Conservation (phyloP, 2,888 invertebrate species). For the Aporophyla nigra region DNA sequence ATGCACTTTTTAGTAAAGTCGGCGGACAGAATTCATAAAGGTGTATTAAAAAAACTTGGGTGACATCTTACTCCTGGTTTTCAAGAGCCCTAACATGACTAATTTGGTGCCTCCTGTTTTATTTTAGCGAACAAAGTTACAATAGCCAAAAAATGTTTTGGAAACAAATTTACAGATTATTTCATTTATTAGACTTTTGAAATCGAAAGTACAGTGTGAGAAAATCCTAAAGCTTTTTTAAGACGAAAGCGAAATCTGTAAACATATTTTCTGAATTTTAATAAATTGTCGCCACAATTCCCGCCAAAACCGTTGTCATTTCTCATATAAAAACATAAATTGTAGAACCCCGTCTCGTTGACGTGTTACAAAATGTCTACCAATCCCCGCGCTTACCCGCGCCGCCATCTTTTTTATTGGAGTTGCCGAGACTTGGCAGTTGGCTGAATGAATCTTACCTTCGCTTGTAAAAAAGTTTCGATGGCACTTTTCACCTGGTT, state of each 20-base stretch:
- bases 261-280: background rate
- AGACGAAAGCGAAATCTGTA: background rate
- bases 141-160: background rate
- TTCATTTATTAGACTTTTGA: background rate
- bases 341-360: conserved; percentile 38
- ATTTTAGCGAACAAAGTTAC: background rate
- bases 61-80: too few species aligned
- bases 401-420: conserved; percentile 59
- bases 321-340: conserved; percentile 46
- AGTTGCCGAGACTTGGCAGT: conserved; percentile 52
- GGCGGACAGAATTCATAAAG: background rate
- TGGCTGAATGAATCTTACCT: conserved; percentile 51
- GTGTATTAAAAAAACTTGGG: too few species aligned
- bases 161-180: background rate
- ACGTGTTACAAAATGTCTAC: conserved; percentile 58
- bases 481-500: conserved; percentile 31
- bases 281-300: background rate
- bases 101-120: background rate
- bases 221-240: background rate
- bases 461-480: conserved; percentile 56
- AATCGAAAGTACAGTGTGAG: background rate
- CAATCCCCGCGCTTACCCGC: conserved; percentile 56
- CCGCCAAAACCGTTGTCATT: conserved; percentile 19
- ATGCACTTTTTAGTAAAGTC: background rate
- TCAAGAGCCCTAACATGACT: background rate